Evolutionary conservation across 2,113 vertebrate species (phyloP).

Genomic region (Columbina picui): DNA sequence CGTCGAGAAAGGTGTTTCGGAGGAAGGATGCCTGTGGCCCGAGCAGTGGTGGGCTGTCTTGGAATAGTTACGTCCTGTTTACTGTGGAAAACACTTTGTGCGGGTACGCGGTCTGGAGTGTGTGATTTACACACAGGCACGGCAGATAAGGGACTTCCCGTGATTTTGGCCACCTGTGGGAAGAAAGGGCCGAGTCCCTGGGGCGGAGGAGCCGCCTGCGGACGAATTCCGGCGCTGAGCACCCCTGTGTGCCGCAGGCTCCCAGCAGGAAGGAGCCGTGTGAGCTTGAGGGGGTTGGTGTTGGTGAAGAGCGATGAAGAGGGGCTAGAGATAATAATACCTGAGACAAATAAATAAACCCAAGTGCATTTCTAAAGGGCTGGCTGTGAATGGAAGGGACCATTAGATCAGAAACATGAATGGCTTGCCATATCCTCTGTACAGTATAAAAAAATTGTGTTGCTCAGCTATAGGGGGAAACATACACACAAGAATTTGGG

Average conservation of each 20-base stretch:
- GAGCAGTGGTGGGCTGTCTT: neutral
- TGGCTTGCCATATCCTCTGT: neutral
- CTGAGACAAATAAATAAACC: neutral
- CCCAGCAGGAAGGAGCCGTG: neutral
- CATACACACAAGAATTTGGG: neutral
- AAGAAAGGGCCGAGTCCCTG: neutral
- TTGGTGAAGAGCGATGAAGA: neutral
- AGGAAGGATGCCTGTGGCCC: conserved; percentile 42
- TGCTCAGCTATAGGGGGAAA: neutral
- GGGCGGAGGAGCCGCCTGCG: neutral
- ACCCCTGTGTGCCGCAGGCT: neutral
- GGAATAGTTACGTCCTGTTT: conserved; percentile 58
- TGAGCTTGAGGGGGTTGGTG: neutral
- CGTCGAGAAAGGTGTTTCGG: conserved; percentile 43
- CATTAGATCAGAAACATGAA: neutral
- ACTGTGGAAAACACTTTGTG: neutral
- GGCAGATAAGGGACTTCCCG: conserved; percentile 23
- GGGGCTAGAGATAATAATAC: neutral
- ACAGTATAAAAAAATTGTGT: neutral
- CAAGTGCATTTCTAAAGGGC: neutral
- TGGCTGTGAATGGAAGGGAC: neutral
- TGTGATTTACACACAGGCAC: neutral
- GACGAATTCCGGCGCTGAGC: fast-evolving
- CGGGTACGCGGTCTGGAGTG: neutral
- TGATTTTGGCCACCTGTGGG: neutral